Conservation (phyloP, 2,113 vertebrate genomes). For the Grallaria varia region DNA sequence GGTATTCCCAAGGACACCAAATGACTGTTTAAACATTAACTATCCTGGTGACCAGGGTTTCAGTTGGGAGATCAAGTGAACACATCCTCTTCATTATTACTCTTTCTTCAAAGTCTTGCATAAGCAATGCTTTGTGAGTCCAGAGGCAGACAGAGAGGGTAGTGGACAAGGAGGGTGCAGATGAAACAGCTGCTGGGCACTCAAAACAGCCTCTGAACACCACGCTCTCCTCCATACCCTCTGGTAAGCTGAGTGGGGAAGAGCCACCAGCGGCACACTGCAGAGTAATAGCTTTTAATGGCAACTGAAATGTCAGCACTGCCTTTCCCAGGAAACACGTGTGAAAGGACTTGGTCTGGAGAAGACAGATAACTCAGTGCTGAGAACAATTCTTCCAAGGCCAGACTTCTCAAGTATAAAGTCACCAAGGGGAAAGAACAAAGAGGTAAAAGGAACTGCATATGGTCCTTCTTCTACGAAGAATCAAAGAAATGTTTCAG, state of each 20-base stretch:
- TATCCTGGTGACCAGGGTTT: neutral
- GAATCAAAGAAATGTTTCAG: neutral
- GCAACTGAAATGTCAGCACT: neutral
- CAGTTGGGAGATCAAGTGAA: neutral
- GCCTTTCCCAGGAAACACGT: neutral
- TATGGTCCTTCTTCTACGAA: neutral
- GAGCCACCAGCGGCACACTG: neutral
- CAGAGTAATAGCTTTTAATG: neutral
- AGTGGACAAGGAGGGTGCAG: neutral
- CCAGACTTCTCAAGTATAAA: neutral
- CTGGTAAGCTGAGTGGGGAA: neutral
- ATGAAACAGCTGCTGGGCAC: neutral
- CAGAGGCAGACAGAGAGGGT: neutral
- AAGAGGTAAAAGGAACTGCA: neutral
- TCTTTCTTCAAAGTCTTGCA: neutral
- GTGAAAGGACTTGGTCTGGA: neutral
- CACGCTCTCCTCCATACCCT: neutral
- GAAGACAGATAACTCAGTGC: neutral
- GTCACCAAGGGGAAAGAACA: neutral
- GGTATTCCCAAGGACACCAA: neutral
- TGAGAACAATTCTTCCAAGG: neutral
- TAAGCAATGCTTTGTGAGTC: neutral
- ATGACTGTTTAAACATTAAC: neutral
- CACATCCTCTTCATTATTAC: neutral
- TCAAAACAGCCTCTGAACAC: neutral